A percentile compares a stretch with the other conserved stretches of the same genome.
Conservation (phyloP, 2,797 vertebrate genomes). For the Centropyge bicolor region DNA sequence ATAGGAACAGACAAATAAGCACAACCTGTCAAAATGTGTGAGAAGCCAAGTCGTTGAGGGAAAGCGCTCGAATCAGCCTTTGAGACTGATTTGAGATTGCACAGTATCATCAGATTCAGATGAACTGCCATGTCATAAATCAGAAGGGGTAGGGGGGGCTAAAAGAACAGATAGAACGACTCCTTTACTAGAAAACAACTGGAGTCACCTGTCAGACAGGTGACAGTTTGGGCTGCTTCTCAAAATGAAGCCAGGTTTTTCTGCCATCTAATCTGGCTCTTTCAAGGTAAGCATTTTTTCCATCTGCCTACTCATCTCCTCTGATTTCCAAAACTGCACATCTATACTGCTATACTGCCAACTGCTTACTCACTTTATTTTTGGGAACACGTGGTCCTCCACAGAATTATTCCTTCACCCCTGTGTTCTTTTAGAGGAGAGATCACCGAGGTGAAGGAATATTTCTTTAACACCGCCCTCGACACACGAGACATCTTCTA, state of each 20-base stretch:
- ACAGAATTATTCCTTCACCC: neutral
- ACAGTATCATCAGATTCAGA: slow-evolving; percentile 29
- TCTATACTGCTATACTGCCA: neutral
- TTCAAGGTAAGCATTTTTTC: neutral
- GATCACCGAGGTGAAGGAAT: too few relatives aligned
- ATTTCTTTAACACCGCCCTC: too few relatives aligned
- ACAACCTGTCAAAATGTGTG: slow-evolving; percentile 25
- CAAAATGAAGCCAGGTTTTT: slow-evolving; percentile 12
- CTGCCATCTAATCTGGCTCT: neutral
- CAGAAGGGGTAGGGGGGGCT: neutral
- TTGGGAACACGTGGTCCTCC: neutral
- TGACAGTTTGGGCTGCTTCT: slow-evolving; percentile 11
- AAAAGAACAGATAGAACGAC: neutral
- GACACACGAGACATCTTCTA: too few relatives aligned
- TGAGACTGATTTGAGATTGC: slow-evolving; percentile 23
- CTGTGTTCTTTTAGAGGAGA: too few relatives aligned
- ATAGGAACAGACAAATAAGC: slow-evolving; percentile 35
- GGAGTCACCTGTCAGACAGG: slow-evolving; percentile 10
- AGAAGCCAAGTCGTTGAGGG: slow-evolving; percentile 45
- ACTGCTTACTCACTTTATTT: neutral
- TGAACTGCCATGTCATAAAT: slow-evolving; percentile 19
- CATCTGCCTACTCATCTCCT: slow-evolving; percentile 9
- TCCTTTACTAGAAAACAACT: neutral
- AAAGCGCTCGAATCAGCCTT: slow-evolving; percentile 37
- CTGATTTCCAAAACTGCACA: slow-evolving; percentile 11